Evolutionary conservation across 2,113 vertebrate genomes (phyloP).

Genomic region (Hippoglossus stenolepis): DNA sequence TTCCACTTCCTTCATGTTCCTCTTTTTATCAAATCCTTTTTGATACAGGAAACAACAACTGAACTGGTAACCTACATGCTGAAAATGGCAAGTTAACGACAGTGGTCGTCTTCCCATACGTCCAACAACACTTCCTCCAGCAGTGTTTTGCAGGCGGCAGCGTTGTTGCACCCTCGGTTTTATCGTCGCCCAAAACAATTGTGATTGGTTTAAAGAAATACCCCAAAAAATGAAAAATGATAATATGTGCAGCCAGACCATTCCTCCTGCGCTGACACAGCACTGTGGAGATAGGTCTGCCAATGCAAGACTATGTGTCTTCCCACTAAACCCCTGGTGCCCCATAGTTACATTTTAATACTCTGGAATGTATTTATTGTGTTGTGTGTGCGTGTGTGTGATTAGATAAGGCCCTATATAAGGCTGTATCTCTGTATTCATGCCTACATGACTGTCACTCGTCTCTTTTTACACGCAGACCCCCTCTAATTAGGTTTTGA

Average conservation of each 20-base stretch:
- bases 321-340: conserved; percentile 41
- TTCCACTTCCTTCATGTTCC: too few relatives aligned
- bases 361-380: conserved; percentile 15
- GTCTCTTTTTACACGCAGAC: conserved; percentile 23
- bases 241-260: background rate
- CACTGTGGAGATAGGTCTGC: background rate
- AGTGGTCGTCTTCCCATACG: background rate
- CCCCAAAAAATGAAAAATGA: background rate
- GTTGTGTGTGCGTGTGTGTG: background rate
- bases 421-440: conserved; percentile 2
- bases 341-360: conserved; percentile 15
- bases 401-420: background rate
- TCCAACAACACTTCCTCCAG: background rate
- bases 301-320: conserved; percentile 25
- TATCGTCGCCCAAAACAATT: too few relatives aligned
- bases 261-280: background rate
- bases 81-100: too few relatives aligned
- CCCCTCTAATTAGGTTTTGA: conserved; percentile 48
- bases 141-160: background rate
- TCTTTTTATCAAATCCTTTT: too few relatives aligned
- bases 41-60: too few relatives aligned
- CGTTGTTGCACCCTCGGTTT: background rate
- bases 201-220: background rate
- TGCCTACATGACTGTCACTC: conserved; percentile 20
- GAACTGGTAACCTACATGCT: too few relatives aligned